Evolutionary conservation across 2,113 vertebrate genomes (phyloP).

Genomic region (Callospermophilus lateralis): DNA sequence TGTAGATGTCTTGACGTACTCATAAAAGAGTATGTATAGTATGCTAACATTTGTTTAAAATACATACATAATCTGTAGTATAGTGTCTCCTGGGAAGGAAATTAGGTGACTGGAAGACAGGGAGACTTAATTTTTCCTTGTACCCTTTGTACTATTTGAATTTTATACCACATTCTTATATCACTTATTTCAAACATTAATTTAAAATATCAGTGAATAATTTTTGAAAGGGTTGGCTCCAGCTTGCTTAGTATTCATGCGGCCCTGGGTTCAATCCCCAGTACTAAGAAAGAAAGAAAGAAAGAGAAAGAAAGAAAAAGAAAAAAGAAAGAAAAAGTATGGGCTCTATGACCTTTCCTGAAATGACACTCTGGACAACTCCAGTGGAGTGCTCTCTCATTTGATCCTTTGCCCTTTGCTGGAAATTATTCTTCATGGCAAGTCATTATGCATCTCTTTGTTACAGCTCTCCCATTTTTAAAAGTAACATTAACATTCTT

Average conservation of each 20-base stretch:
- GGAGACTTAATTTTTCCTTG: conserved; percentile 39
- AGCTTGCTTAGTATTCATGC: too few species aligned
- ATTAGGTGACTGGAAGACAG: background rate
- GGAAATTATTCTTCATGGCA: background rate
- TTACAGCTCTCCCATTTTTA: background rate
- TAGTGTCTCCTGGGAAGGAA: background rate
- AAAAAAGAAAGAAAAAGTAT: background rate
- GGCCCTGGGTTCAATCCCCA: too few species aligned
- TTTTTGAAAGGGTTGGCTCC: conserved; percentile 13
- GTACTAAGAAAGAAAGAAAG: too few species aligned
- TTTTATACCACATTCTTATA: background rate
- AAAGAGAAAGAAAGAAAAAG: too few species aligned
- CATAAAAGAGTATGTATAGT: background rate
- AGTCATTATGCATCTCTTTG: background rate
- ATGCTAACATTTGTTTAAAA: conserved; percentile 6
- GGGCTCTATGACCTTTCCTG: background rate
- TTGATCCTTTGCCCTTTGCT: background rate
- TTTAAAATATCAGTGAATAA: background rate
- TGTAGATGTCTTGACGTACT: background rate
- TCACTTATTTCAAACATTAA: conserved; percentile 32
- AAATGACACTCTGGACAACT: background rate
- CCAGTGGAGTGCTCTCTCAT: background rate
- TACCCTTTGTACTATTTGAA: background rate
- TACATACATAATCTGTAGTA: background rate
- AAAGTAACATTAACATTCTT: background rate